These are phyloP conservation scores for Scaptomyza hsui DNA, from an alignment of 1,140 invertebrate species.

Conservation along the genomic window DNA sequence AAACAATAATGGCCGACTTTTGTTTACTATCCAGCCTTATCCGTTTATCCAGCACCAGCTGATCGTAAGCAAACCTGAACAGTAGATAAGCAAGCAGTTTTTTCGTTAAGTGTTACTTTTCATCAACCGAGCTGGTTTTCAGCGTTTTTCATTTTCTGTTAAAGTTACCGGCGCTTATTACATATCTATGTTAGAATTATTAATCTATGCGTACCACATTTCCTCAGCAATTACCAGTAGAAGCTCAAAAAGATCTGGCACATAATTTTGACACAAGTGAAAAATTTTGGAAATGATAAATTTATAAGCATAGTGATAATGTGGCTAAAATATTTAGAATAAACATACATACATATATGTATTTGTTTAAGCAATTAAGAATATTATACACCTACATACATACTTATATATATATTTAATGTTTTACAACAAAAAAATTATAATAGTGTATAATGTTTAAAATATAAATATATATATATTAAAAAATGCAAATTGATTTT, in stretches of 20 bases:
- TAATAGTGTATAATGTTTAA: conserved; percentile 72
- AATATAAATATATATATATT: conserved; percentile 21
- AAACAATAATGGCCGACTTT: too few species aligned
- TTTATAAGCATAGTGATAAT: conserved; percentile 51
- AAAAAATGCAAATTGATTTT: not conserved
- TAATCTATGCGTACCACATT: not conserved
- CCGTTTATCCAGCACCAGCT: too few species aligned
- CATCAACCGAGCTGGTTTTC: too few species aligned
- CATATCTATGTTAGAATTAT: too few species aligned
- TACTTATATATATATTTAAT: conserved; percentile 77
- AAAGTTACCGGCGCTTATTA: too few species aligned
- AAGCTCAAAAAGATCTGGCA: conserved; percentile 39
- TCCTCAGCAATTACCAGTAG: conserved; percentile 24
- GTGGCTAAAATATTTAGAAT: conserved; percentile 38
- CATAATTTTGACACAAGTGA: too few species aligned
- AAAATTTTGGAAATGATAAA: conserved; percentile 8
- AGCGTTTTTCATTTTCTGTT: too few species aligned
- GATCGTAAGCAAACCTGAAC: too few species aligned
- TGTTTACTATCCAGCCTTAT: too few species aligned
- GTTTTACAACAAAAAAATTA: conserved; percentile 72
- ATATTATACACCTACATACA: conserved; percentile 55
- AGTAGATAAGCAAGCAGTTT: too few species aligned
- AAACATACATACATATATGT: conserved; percentile 27
- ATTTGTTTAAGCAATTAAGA: conserved; percentile 61
- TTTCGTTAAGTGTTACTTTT: too few species aligned